These are phyloP conservation scores for Chaetops frenatus DNA, from an alignment of 2,113 vertebrate species.

Conservation along the genomic window DNA sequence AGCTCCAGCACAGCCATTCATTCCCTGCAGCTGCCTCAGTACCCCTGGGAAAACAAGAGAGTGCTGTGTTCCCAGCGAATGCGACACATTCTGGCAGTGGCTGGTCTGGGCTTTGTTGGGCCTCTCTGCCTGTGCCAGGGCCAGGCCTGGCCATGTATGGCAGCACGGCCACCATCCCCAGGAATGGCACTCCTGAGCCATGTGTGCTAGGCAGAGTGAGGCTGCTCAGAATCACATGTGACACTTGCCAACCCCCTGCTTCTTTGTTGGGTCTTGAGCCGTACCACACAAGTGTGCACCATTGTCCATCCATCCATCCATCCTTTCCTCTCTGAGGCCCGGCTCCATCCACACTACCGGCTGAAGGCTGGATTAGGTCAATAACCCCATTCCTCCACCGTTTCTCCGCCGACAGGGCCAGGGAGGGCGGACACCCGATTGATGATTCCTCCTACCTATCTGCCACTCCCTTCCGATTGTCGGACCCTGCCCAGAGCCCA, in stretches of 20 bases:
- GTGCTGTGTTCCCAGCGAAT: accelerated
- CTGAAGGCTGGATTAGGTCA: neutral
- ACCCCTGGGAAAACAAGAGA: neutral
- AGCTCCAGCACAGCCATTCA: neutral
- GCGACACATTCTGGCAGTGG: neutral
- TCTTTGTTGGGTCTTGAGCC: neutral
- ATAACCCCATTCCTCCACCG: neutral
- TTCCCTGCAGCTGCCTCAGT: neutral
- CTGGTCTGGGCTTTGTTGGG: accelerated
- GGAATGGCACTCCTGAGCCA: neutral
- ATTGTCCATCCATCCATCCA: neutral
- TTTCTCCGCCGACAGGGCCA: too few species aligned
- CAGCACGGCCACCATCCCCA: neutral
- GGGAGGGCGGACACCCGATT: accelerated
- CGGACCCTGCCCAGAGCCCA: neutral
- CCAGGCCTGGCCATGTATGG: neutral
- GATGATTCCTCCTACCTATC: too few species aligned
- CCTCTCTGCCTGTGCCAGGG: neutral
- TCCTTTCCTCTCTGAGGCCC: accelerated
- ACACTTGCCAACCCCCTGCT: accelerated
- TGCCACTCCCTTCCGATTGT: accelerated
- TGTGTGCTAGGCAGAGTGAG: accelerated
- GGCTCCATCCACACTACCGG: neutral
- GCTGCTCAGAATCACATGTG: accelerated
- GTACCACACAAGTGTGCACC: neutral